Base-by-base conservation (phyloP, 37 sponge, comb jelly and placozoan genomes). In the Petrosia ficiformis region DNA sequence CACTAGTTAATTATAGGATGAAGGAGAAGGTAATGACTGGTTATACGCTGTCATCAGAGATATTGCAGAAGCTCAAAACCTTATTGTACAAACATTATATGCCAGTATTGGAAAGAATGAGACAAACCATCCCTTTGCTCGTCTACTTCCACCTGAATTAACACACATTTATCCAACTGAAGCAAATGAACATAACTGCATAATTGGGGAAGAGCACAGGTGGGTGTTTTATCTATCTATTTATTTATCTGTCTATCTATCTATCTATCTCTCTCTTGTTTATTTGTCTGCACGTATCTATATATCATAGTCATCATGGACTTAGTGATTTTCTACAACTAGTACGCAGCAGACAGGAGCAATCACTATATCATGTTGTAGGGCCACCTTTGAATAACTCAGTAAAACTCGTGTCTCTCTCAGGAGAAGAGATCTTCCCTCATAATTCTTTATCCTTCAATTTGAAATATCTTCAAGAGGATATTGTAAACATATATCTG, bases 1-100 rank as follows among this genome's bases (percentile, higher is more conserved):
- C 10, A 19, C 16, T 16, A 48, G 10, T 19, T 25, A 29, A 67
- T n/a, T 42, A 16, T 66, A 56, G 33, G 87, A 86, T 38, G 86
- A 78, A 36, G 80, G 68, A 19, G 77, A 85, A 31, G 83, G 83
- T 4, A 87, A 87, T 79, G 94, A 93, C 67, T 85, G 91, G 87
- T 72, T 93, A 32, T 89, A 48, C 42, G 57, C 72, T 2, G 86
- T 86, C 22, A 79, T 89, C 22, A 60, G 57, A 25, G 80, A 85
- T 73, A 81, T 93, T 42, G 76, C 89, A 25, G 48, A 72, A 52
- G 39, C 75, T 35, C 80, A 81, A 58, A 86, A 79, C 43, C 24
- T 24, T 16, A 42, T 76, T 65, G 70, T 88, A 22, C 73, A 88
- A 74, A 63, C 22, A 19, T 58, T 88, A 19, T 78, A 78, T 67